A percentile compares a stretch with the other conserved stretches of the same genome.
Evolutionary conservation across 53 echinoderm and acorn worm species (phyloP).

Genomic region (Arbacia lixula): DNA sequence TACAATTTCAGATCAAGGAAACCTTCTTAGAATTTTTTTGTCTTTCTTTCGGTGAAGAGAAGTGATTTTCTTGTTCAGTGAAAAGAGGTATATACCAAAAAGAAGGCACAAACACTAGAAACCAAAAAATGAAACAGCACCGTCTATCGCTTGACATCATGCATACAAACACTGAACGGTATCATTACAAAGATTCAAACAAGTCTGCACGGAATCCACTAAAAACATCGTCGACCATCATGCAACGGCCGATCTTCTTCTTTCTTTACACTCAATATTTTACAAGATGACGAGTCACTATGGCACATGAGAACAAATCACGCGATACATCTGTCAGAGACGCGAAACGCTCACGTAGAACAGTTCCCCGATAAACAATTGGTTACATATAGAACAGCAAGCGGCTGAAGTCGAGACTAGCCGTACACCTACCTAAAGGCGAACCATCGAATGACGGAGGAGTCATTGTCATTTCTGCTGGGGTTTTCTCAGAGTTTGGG

Average conservation of each 20-base stretch:
- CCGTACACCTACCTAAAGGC: not conserved
- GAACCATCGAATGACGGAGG: not conserved
- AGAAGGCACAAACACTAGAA: constrained; percentile 57
- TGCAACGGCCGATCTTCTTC: no score
- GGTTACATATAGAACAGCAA: not conserved
- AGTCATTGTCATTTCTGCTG: constrained; percentile 1
- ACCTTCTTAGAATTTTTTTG: not conserved
- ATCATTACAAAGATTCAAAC: constrained; percentile 10
- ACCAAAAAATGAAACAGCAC: constrained; percentile 36
- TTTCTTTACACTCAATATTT: constrained; percentile 17
- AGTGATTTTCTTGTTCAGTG: constrained; percentile 11
- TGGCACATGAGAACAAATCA: not conserved
- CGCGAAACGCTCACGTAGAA: no score
- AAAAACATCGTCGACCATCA: no score
- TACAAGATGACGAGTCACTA: not conserved
- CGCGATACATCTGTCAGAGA: no score
- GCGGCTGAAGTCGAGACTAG: not conserved
- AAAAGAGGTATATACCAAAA: constrained; percentile 57
- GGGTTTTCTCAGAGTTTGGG: no score
- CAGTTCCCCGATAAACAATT: no score
- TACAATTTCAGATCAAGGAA: no score
- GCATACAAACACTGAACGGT: constrained; percentile 51
- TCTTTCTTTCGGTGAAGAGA: no score
- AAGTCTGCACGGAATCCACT: constrained; percentile 19
- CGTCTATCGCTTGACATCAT: constrained; percentile 30